phyloP scores from a whole-genome alignment of 2,113 vertebrate genomes.

The Prunella himalayana region DNA sequence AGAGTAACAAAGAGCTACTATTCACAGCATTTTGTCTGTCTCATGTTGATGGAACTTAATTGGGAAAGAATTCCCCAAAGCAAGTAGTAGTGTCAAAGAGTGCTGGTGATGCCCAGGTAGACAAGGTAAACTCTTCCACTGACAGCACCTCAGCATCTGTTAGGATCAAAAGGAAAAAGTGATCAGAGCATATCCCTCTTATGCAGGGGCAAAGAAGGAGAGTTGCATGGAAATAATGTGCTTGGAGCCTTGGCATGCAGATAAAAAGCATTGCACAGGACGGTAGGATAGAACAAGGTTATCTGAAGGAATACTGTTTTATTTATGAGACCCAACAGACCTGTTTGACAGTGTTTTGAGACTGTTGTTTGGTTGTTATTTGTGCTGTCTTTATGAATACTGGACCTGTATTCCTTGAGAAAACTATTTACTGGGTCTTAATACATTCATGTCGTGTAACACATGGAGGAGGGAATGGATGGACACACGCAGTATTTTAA shows the following conservation, averaged over 20 bases:
- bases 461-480: fast-evolving
- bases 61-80: neutral
- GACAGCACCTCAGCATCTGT: neutral
- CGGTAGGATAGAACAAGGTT: neutral
- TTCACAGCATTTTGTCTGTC: neutral
- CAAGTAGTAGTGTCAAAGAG: neutral
- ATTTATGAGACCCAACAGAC: neutral
- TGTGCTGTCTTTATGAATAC: neutral
- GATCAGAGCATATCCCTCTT: neutral
- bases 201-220: neutral
- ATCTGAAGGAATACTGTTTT: neutral
- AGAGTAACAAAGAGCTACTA: neutral
- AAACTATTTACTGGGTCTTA: neutral
- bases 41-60: neutral
- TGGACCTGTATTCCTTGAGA: neutral
- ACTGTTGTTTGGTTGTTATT: neutral
- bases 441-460: neutral
- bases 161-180: neutral
- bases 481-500: neutral
- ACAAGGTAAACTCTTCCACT: neutral
- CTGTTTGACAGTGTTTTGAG: neutral
- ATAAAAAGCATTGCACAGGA: neutral
- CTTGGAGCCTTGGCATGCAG: fast-evolving
- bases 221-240: neutral
- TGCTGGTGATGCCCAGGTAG: neutral